Base-by-base conservation (phyloP, 2,797 vertebrate genomes). In the Silurus lanzhouensis region DNA sequence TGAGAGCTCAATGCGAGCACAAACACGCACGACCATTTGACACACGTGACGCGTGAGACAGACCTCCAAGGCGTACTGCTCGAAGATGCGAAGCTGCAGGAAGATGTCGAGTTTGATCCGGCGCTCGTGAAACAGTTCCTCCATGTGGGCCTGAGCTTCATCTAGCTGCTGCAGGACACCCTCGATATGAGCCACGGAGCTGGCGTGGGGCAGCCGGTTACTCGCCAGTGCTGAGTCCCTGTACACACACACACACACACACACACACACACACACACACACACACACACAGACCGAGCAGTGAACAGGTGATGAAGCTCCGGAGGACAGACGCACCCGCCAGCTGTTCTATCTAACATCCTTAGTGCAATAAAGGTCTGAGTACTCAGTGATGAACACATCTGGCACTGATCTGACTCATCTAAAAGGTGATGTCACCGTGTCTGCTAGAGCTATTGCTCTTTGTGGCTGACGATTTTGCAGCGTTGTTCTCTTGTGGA, bases 141-240 rank as follows among this genome's bases (percentile, higher is more conserved):
- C 98, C 95, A 99, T 97, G 93, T 98, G 98, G 75, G 96, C 97
- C 85, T 99, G 98, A 52, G 97, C 95, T 88, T 99, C 98, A 10
- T 99, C 98, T 31, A 99, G 93, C 94, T 98, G 98, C 94, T 99
- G 98, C 7, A 99, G 94, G 64, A 99, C 98, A 0, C 96, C 95
- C 90, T 99, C 98, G 0, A 99, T 98, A 80, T 99, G 98, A 85
- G 95, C 97, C 92, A 99, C 97, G 2, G 98, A 99, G 92, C 98
- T 99, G 88, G 96, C 96, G 90, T 99, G 95, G 2, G 98, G 97
- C 52, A 96, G 92, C 92, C 96, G 96, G 92, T 96, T 97, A 94
- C 90, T 96, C 91, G 96, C 96, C 86, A 97, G 92, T 0, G 96
- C 96, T 0, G 96, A 96, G 91, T 97, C 96, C 94, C 96, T 97